These are phyloP conservation scores for Agriopis leucophaearia DNA, from an alignment of 2,888 invertebrate species.

Conservation along the genomic window DNA sequence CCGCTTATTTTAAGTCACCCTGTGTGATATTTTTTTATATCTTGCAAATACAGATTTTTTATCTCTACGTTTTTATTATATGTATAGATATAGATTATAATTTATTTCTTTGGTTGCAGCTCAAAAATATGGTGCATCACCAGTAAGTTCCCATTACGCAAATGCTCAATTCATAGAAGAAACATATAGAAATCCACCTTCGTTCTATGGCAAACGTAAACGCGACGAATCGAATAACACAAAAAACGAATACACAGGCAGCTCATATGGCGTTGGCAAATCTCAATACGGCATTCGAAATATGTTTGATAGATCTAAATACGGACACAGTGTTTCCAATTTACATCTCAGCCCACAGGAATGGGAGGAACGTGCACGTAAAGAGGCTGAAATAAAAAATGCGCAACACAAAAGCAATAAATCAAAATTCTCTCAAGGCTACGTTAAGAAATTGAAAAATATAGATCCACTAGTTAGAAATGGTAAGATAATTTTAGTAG, in stretches of 20 bases:
- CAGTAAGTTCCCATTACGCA: constrained; percentile 14
- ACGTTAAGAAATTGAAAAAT: background rate
- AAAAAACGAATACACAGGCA: too few species aligned
- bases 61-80: too few species aligned
- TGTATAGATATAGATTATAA: too few species aligned
- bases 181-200: constrained; percentile 1
- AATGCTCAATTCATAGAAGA: constrained; percentile 5
- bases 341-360: constrained; percentile 2
- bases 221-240: too few species aligned
- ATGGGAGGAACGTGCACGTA: constrained; percentile 5
- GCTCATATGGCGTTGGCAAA: background rate
- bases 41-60: too few species aligned
- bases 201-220: background rate
- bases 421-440: background rate
- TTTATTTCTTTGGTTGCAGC: background rate
- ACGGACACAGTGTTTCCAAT: background rate
- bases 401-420: background rate
- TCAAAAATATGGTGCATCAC: constrained; percentile 9
- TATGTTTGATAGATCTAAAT: background rate
- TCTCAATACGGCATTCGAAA: background rate
- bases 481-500: background rate
- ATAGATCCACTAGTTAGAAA: constrained; percentile 6
- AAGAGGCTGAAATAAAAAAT: background rate
- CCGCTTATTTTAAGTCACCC: too few species aligned
- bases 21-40: too few species aligned